Evolutionary conservation across 2,888 invertebrate genomes (phyloP), one percentile per base, ranked within the genome.

Genomic region (Acronicta psi): DNA sequence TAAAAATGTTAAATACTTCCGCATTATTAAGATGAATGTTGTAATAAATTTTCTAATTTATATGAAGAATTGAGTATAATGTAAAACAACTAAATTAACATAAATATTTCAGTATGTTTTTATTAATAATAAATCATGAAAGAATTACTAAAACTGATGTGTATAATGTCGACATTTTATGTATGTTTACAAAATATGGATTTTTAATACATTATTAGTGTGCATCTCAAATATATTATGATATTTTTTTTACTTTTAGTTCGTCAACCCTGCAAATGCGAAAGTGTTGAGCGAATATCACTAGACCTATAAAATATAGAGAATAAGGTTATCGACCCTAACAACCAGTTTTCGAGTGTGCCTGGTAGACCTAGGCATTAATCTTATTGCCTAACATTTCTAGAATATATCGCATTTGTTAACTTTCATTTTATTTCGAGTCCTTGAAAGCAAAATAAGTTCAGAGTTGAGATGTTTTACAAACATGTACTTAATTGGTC

Each of bases 311-410:
- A 58, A 62, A 68, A 64, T 41, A 55, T 59, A 67, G 52, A 73
- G 65, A 59, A 54, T 49, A 73, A 69, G 86, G 81, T 85, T 73
- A 80, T 82, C 73, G 87, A 88, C 85, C 88, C 77, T 80, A 75
- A 79, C 72, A 64, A 74, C 73, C 77, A 79, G 85, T 87, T 87
- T 88, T 85, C 79, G 82, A 84, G 69, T 66, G 58, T 71, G 65
- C 64, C 66, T 70, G 64, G 61, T 72, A 84, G 75, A 82, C 77
- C 77, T 78, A 82, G 78, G 79, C 74, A 79, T 81, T 76, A 81
- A 60, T 70, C 52, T 56, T 61, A 77, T 84, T 85, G 83, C 84
- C 78, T 73, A 84, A 86, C 76, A 75, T 59, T 62, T 54, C 69
- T 63, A 59, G 68, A 73, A 73, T 74, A 75, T 65, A 67, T 70